Evolutionary conservation across 2,888 invertebrate species (phyloP), one percentile per base, ranked within the genome.

Genomic region (Rutpela maculata): DNA sequence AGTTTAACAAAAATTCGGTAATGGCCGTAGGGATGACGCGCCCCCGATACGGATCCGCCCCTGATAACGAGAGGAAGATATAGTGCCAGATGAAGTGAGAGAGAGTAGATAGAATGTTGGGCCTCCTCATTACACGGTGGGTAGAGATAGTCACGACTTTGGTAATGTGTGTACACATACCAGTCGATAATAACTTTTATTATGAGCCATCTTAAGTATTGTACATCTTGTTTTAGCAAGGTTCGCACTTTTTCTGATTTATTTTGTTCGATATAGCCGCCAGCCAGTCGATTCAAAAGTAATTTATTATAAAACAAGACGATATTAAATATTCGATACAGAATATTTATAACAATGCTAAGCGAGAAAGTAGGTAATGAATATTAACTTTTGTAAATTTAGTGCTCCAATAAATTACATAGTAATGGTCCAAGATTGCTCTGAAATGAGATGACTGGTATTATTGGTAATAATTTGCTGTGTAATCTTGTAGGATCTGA

Each of bases 41-140:
- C 75, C 75, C 70, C 19, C 67, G 69, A 56, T 62, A 38, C 74
- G 60, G 74, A 63, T 71, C 74, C 81, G 80, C 79, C 80, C 75
- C 79, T 82, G 83, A 82, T 84, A 83, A 84, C 84, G 76, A 84
- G 82, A 83, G 72, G 78, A 84, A 83, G 84, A 85, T 85, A 84
- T 83, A 83, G 81, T 82, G 82, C 80, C 80, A 75, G 78, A 75
- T 75, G 76, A 80, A 80, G 82, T 80, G 83, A 84, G 81, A 81
- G 83, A 81, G 83, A 82, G 75, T 79, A 81, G 79, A 79, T 74
- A 80, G 76, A 78, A 75, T 77, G 80, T 81, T 83, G 85, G 87
- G 86, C 88, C 88, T 87, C 88, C 88, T 89, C 89, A 90, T 89
- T 90, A 90, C 89, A 88, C 88, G 88, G 89, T 90, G 89, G 90